Evolutionary conservation across 1,140 invertebrate genomes (phyloP), one percentile per base, ranked within the genome.

Genomic region (Procambarus virginalis): DNA sequence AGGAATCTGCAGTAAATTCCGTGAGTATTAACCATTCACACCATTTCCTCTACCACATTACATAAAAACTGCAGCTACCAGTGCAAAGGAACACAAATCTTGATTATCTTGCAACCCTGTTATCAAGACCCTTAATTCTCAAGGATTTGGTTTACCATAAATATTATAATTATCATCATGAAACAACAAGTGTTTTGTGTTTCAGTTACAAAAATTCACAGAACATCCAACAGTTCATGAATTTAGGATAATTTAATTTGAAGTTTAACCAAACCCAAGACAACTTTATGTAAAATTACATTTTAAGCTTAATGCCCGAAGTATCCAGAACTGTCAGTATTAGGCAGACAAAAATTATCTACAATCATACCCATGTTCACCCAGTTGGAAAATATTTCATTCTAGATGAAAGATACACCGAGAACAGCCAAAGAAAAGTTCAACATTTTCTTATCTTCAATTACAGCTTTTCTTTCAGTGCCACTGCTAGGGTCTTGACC

Each of bases 391-490:
- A 22, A 73, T 73, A 73, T 73, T 45, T 73, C 6, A 4, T 6
- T 68, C 55, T 12, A 60, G 2, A 34, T 22, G 3, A n/a, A 75
- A 20, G 68, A 75, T 55, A 76, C 75, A 58, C 55, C 12, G 14
- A 77, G 84, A 84, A 34, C 34, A 34, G 70, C 68, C 12, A 58
- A 14, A 58, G 14, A 77, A 58, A 45, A 76, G 75, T 77, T 60
- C 49, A 60, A 77, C 20, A 45, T 22, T 84, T 17, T 58, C 51
- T 60, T 45, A 76, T 45, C 70, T 85, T n/a, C 14, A 14, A 60
- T 77, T 89, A 84, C 60, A 89, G 73, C 46, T 89, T 89, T 20
- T 77, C 88, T 48, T 84, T 89, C 4, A 89, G 76, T 58, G 60
- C 81, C 20, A 22, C 64, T 20, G 88, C 73, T n/a, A 89, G 58